Base-by-base conservation (phyloP, 2,888 invertebrate species). In the Ischnura elegans region DNA sequence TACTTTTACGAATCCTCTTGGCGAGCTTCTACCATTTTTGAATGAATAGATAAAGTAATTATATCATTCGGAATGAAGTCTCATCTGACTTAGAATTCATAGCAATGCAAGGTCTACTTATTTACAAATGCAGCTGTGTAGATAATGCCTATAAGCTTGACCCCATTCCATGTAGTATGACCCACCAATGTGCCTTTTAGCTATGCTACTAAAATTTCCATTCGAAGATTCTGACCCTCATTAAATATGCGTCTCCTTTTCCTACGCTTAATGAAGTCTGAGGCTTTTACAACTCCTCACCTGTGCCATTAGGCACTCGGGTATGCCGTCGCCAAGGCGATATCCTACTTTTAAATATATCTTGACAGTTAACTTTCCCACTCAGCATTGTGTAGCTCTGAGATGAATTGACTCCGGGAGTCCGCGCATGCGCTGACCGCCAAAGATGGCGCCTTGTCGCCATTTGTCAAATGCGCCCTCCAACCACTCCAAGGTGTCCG, bases 391-490 rank as follows among this genome's bases (percentile, higher is more conserved):
- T 86, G n/a, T n/a, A 43, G n/a, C 46, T 10, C 21, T 45, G 86
- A 46, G 86, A 86, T 46, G 46, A 86, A 86, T 86, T 45, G 86
- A 86, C 86, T 86, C 25, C 10, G 45, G 46, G 86, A 86, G 45
- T 86, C n/a, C 25, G 45, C 86, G 46, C 86, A 46, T 86, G 86
- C 86, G 86, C 51, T 51, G 46, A 86, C 45, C 43, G 86, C 46
- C 43, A 25, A 86, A 86, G 86, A 86, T 86, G 86, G 86, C 86
- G 86, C 45, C 86, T 86, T n/a, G 43, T 86, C 86, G 86, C 86
- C 86, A 86, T 86, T 86, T 86, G 86, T 86, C 86, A 86, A 86
- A 86, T 25, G 25, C 43, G 8, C 19, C 25, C 46, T n/a, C n/a
- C 86, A 42, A 45, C 46, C 86, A 45, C 21, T 43, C 43, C 86